Evolutionary conservation across 1,140 invertebrate species (phyloP), one percentile per base, ranked within the genome.

Genomic region (Samia ricini): DNA sequence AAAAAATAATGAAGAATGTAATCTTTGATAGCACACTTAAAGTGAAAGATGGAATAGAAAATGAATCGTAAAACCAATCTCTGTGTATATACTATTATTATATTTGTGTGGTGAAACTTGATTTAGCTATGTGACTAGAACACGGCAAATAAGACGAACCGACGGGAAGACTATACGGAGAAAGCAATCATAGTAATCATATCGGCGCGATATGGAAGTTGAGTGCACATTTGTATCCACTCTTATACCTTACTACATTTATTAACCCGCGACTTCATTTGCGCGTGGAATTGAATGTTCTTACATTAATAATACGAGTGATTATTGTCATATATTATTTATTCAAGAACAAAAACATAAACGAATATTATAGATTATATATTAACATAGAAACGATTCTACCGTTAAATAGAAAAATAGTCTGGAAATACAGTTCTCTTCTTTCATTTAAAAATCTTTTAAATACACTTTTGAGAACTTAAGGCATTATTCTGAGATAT

Each of bases 161-260:
- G 51, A 22, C 19, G 21, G 22, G 22, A 22, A 52, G 19, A 52
- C 51, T 12, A 52, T 10, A 48, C 36, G n/a, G 33, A 4, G 51
- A 52, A 52, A 52, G 51, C 51, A 52, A 52, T 52, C 51, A 52
- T n/a, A 23, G 66, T 78, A 80, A 78, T 76, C 68, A 71, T 65
- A 78, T 80, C 73, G 61, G 71, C 50, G 65, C 63, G 72, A 71
- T 48, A 70, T 70, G 60, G 67, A 68, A 52, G 22, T 52, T 22
- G 21, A 52, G 51, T 22, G 51, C 33, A 42, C 15, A 15, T 42
- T 42, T 42, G 10, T 4, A 15, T 42, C 33, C n/a, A 10, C n/a
- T 42, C 12, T 42, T 42, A 7, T 1, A 4, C 10, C n/a, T n/a
- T n/a, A n/a, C 1, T 12, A 42, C n/a, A 42, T 5, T 15, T 42